These are phyloP conservation scores for Papilio aristodemus DNA, from an alignment of 1,140 invertebrate genomes.

Conservation along the genomic window DNA sequence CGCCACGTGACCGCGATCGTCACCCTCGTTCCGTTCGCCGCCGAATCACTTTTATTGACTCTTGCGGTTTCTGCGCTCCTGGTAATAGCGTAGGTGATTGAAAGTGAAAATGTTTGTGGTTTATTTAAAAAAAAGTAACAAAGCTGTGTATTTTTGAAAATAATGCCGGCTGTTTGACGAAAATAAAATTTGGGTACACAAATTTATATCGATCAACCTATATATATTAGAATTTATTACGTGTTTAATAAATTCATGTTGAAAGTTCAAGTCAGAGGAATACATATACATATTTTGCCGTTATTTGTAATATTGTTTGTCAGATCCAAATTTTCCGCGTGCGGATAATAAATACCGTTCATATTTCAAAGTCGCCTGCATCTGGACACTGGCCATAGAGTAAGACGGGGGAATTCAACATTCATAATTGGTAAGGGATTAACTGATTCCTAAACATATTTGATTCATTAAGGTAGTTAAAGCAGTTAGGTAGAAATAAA, in stretches of 20 bases:
- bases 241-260: too few relatives aligned
- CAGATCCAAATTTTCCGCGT: conserved; percentile 34
- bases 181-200: too few relatives aligned
- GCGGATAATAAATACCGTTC: conserved; percentile 69
- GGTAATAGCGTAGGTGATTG: conserved; percentile 62
- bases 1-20: conserved; percentile 55
- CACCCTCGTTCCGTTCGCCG: conserved; percentile 59
- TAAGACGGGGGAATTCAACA: conserved; percentile 56
- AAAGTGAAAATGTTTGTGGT: conserved; percentile 58
- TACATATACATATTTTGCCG: too few relatives aligned
- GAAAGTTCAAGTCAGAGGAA: too few relatives aligned
- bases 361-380: conserved; percentile 78
- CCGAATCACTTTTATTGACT: conserved; percentile 74
- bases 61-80: conserved; percentile 68
- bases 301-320: not conserved
- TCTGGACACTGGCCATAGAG: conserved; percentile 73
- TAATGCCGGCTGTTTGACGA: too few relatives aligned
- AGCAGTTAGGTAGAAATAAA: not conserved
- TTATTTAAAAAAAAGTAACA: too few relatives aligned
- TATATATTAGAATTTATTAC: too few relatives aligned
- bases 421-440: conserved; percentile 61
- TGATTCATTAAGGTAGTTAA: not conserved
- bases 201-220: too few relatives aligned
- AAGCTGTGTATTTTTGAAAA: too few relatives aligned
- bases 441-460: conserved; percentile 27